phyloP scores from a whole-genome alignment of 2,113 vertebrate species.

The Chaetops frenatus region DNA sequence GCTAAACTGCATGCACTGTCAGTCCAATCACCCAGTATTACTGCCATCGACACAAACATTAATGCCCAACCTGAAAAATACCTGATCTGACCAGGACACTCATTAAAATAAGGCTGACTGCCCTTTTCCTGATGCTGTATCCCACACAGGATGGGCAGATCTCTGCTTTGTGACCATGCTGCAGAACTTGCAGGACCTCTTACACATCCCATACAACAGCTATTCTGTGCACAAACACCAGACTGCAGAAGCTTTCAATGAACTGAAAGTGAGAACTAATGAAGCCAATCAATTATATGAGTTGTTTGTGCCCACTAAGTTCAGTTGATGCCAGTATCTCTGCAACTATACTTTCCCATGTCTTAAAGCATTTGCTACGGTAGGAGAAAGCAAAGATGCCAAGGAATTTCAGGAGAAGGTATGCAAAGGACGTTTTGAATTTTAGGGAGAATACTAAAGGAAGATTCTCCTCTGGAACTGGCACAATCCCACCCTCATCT shows the following conservation, averaged over 20 bases:
- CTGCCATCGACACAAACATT: not conserved
- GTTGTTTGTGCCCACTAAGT: not conserved
- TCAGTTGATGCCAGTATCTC: not conserved
- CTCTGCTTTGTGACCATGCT: not conserved
- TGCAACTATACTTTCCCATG: not conserved
- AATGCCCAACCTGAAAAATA: not conserved
- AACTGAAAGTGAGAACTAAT: not conserved
- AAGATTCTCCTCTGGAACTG: not conserved
- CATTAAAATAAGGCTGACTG: not conserved
- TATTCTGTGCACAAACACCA: not conserved
- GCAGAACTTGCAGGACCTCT: not conserved
- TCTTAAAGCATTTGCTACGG: not conserved
- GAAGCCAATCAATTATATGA: not conserved
- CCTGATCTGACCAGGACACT: not conserved
- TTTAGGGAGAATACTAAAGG: not conserved
- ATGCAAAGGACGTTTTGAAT: not conserved
- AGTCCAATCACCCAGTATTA: not conserved
- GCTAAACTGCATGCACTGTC: accelerated
- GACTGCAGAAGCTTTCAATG: not conserved
- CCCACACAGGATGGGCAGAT: not conserved
- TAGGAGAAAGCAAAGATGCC: not conserved
- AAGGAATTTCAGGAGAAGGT: not conserved
- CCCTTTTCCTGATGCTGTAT: not conserved
- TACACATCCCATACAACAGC: not conserved
- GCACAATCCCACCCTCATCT: accelerated